Percentiles rank a stretch among this genome's conserved stretches.
These are phyloP conservation scores for Zootoca vivipara DNA, from an alignment of 2,113 vertebrate species.

Conservation along the genomic window DNA sequence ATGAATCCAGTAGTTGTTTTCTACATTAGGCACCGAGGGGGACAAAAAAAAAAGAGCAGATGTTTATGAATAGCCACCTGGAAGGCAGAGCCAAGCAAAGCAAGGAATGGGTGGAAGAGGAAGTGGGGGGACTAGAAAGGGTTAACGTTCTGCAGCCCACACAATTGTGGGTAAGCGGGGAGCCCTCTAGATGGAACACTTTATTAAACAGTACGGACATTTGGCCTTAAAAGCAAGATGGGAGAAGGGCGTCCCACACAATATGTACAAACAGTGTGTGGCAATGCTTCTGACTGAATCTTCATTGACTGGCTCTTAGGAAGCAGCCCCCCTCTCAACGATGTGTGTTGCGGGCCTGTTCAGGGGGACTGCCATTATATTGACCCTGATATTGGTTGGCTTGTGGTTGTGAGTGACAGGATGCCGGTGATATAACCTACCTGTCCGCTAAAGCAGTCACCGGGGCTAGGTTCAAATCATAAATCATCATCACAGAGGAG, in stretches of 20 bases:
- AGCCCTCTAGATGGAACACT: neutral
- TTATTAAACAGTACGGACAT: neutral
- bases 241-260: neutral
- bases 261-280: neutral
- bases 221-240: neutral
- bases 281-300: neutral
- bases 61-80: slow-evolving; percentile 36
- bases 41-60: slow-evolving; percentile 41
- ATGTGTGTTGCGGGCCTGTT: neutral
- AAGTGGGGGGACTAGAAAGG: slow-evolving; percentile 28
- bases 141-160: slow-evolving; percentile 32
- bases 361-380: neutral
- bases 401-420: neutral
- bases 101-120: neutral
- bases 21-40: slow-evolving; percentile 25
- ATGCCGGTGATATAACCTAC: neutral
- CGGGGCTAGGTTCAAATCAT: neutral
- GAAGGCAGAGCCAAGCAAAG: slow-evolving; percentile 20
- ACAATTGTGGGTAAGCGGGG: neutral
- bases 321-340: neutral
- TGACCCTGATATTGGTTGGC: neutral
- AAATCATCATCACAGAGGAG: neutral
- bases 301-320: neutral
- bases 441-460: neutral
- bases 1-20: slow-evolving; percentile 44